Conservation (phyloP, 2,797 vertebrate species). For the Etheostoma perlongum region DNA sequence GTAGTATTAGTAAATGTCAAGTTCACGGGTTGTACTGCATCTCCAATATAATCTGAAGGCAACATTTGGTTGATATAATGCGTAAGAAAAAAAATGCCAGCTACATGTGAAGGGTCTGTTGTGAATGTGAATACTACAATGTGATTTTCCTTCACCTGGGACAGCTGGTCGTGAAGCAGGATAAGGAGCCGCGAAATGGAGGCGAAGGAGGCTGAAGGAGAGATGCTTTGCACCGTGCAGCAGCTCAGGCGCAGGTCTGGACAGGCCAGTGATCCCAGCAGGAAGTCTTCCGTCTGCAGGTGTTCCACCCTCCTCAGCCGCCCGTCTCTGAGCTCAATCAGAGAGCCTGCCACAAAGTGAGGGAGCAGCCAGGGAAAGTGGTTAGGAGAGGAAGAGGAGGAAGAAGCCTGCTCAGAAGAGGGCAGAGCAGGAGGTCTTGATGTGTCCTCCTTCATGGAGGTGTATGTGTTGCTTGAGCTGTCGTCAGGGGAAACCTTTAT, state of each 20-base stretch:
- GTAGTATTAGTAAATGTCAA: not conserved
- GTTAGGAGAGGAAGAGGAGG: conserved; percentile 48
- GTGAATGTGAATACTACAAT: conserved; percentile 3
- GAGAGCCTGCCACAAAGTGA: conserved; percentile 82
- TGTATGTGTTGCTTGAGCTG: conserved; percentile 12
- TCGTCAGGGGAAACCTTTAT: conserved; percentile 10
- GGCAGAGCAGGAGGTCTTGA: not conserved
- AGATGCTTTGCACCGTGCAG: conserved; percentile 84
- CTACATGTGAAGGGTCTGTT: not conserved
- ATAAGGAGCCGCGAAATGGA: conserved; percentile 79
- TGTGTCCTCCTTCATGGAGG: conserved; percentile 29
- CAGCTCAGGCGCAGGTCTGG: conserved; percentile 82
- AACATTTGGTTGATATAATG: not conserved
- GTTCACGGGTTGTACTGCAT: not conserved
- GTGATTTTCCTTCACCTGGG: conserved; percentile 73
- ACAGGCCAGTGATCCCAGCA: conserved; percentile 78
- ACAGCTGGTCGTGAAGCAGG: conserved; percentile 79
- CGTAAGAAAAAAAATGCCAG: not conserved
- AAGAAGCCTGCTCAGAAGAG: conserved; percentile 3
- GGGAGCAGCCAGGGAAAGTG: conserved; percentile 76
- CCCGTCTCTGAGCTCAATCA: conserved; percentile 84
- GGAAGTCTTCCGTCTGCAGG: conserved; percentile 84
- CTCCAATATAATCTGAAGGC: not conserved
- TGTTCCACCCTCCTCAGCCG: conserved; percentile 83
- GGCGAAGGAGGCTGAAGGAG: conserved; percentile 61